Conservation (phyloP, 1,140 invertebrate genomes). For the Tribolium madens region DNA sequence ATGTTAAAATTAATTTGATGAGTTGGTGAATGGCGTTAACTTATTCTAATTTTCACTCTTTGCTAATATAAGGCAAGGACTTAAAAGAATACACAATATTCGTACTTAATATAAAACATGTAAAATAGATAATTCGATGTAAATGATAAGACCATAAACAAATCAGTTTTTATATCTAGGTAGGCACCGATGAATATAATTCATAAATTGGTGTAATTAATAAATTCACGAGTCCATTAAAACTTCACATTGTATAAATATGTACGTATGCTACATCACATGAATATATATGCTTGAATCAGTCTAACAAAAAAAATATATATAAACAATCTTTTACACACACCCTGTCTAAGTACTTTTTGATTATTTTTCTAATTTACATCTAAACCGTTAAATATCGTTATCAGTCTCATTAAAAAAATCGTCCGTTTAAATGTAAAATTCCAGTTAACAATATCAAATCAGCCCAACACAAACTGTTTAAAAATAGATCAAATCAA, state of each 20-base stretch:
- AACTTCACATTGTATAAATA: constrained; percentile 37
- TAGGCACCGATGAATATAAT: constrained; percentile 44
- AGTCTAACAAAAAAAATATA: constrained; percentile 45
- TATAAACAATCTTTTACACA: constrained; percentile 30
- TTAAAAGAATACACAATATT: constrained; percentile 41
- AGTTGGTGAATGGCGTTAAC: constrained; percentile 27
- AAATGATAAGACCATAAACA: constrained; percentile 40
- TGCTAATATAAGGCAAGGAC: constrained; percentile 45
- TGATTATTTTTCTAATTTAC: constrained; percentile 37
- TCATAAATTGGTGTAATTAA: constrained; percentile 41
- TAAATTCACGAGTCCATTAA: constrained; percentile 39
- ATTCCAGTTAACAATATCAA: constrained; percentile 27
- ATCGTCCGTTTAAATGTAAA: constrained; percentile 17
- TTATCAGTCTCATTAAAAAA: constrained; percentile 45
- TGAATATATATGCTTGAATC: constrained; percentile 39
- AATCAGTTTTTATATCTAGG: constrained; percentile 26
- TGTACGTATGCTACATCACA: constrained; percentile 42
- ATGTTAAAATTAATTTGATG: constrained; percentile 42
- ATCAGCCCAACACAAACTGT: constrained; percentile 11
- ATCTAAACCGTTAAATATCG: constrained; percentile 40
- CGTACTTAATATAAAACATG: constrained; percentile 36
- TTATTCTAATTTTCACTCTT: constrained; percentile 41
- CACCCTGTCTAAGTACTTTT: constrained; percentile 45
- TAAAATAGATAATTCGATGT: constrained; percentile 43
- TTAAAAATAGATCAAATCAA: no score